A percentile compares a stretch with the other conserved stretches of the same genome.
These are phyloP conservation scores for Acanthurus tractus DNA, from an alignment of 2,797 vertebrate species.

Conservation along the genomic window DNA sequence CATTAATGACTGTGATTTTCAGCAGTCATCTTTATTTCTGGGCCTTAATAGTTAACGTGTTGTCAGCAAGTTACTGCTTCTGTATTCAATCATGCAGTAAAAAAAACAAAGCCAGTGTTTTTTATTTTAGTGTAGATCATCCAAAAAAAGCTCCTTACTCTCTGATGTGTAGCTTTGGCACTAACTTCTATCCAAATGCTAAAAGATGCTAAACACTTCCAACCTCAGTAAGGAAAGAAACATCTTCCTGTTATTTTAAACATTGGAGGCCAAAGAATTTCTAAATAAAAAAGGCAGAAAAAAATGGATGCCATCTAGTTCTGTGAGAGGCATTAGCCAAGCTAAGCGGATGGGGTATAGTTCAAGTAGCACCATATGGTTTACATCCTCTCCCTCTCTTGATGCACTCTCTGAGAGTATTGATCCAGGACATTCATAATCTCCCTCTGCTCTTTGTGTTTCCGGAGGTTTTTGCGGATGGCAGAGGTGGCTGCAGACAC, in stretches of 20 bases:
- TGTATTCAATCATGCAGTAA: slow-evolving; percentile 6
- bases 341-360: slow-evolving; percentile 68
- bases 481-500: slow-evolving; percentile 43
- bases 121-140: no score
- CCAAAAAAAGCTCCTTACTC: slow-evolving; percentile 10
- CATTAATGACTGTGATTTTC: slow-evolving; percentile 66
- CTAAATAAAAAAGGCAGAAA: background rate
- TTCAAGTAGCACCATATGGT: slow-evolving; percentile 75
- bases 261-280: background rate
- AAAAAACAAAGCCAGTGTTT: background rate
- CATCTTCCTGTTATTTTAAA: slow-evolving; percentile 6
- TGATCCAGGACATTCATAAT: slow-evolving; percentile 69
- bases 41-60: slow-evolving; percentile 22
- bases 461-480: slow-evolving; percentile 50
- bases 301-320: background rate
- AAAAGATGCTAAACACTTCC: slow-evolving; percentile 16
- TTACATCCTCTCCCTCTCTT: slow-evolving; percentile 52
- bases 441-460: slow-evolving; percentile 54
- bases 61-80: slow-evolving; percentile 19
- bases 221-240: slow-evolving; percentile 17
- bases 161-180: slow-evolving; percentile 6
- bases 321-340: slow-evolving; percentile 23
- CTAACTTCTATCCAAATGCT: slow-evolving; percentile 20
- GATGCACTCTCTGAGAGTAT: slow-evolving; percentile 58
- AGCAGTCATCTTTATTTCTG: slow-evolving; percentile 39